Percentiles rank a stretch among this genome's conserved stretches.
Conservation (phyloP, 2,113 vertebrate genomes). For the Macaca mulatta region DNA sequence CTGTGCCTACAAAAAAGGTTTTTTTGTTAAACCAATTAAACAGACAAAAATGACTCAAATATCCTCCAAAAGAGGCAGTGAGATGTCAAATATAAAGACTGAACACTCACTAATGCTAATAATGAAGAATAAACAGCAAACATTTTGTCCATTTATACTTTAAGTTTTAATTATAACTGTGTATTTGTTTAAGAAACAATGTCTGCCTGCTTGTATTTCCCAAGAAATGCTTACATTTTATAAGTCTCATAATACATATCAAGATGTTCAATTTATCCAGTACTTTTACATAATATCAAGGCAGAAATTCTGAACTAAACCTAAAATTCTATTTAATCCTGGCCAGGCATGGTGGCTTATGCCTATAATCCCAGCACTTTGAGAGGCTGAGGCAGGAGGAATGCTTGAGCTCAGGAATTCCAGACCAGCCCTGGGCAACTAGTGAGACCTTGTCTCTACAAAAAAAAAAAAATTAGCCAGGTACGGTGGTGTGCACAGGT, state of each 20-base stretch:
- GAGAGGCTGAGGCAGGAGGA: too few species aligned
- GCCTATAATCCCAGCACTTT: too few species aligned
- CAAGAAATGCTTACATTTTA: not conserved
- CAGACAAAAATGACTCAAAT: not conserved
- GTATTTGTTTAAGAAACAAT: not conserved
- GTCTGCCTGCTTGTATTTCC: not conserved
- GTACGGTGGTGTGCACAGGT: too few species aligned
- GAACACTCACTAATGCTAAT: not conserved
- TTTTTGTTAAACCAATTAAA: not conserved
- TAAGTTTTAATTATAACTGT: not conserved
- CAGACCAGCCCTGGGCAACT: too few species aligned
- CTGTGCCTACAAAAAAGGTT: not conserved
- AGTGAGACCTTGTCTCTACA: too few species aligned
- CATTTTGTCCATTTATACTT: not conserved
- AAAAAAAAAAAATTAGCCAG: too few species aligned
- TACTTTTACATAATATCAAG: not conserved
- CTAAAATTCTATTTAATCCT: conserved; percentile 45
- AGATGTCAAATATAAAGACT: not conserved
- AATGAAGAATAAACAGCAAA: not conserved
- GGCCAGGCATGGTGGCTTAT: too few species aligned
- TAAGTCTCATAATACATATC: not conserved
- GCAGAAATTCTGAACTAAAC: conserved; percentile 33
- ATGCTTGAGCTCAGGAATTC: too few species aligned
- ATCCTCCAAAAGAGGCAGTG: not conserved
- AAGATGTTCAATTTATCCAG: not conserved